phyloP scores from a whole-genome alignment of 2,888 invertebrate genomes.

The Dicyrtomina minuta region DNA sequence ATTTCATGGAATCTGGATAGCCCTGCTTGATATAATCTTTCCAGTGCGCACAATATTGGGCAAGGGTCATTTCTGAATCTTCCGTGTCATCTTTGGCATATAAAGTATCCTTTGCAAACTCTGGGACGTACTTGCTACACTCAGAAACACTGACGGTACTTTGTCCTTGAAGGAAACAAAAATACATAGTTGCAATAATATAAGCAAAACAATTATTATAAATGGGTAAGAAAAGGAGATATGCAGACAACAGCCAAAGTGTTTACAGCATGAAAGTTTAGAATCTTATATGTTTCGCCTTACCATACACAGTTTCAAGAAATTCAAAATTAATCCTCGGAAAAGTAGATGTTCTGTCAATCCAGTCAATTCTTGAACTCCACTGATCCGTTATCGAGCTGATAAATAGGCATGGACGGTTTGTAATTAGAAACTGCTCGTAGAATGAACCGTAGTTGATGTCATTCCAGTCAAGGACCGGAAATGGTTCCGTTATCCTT shows the following conservation, averaged over 20 bases:
- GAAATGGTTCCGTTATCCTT: constrained; percentile 23
- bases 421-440: constrained; percentile 61
- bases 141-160: constrained; percentile 75
- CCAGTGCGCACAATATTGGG: constrained; percentile 74
- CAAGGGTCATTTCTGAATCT: constrained; percentile 63
- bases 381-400: constrained; percentile 65
- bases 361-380: constrained; percentile 68
- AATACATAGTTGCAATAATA: no score
- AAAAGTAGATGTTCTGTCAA: constrained; percentile 47
- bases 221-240: no score
- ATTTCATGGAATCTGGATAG: constrained; percentile 58
- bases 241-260: no score
- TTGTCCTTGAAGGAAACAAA: no score
- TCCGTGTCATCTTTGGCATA: constrained; percentile 33
- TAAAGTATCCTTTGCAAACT: constrained; percentile 69
- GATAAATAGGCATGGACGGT: constrained; percentile 70
- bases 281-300: constrained; percentile 1
- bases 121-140: constrained; percentile 72
- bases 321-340: constrained; percentile 63
- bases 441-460: constrained; percentile 64
- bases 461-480: constrained; percentile 22
- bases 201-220: no score
- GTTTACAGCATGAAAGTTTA: no score
- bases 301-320: constrained; percentile 62
- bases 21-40: constrained; percentile 58